Conservation (phyloP, 1,140 invertebrate species). For the Ceratosolen solmsi region DNA sequence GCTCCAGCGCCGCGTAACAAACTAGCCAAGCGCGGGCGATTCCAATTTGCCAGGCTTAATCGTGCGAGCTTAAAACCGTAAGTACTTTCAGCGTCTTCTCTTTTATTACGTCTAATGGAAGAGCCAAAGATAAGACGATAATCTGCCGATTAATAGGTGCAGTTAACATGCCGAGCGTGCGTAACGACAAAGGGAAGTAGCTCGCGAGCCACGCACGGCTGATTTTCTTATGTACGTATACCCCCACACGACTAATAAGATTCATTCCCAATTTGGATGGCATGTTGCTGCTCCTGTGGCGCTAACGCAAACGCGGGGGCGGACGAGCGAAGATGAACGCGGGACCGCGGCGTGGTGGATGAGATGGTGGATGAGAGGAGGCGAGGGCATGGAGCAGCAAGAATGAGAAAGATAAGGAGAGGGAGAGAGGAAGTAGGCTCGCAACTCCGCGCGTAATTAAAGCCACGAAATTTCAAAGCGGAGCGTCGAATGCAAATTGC, state of each 20-base stretch:
- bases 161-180: conserved; percentile 34
- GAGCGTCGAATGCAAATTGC: conserved; percentile 50
- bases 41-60: conserved; percentile 43
- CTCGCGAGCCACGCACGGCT: conserved; percentile 1
- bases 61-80: conserved; percentile 32
- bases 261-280: conserved; percentile 43
- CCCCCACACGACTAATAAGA: conserved; percentile 45
- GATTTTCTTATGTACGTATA: conserved; percentile 11
- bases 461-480: conserved; percentile 51
- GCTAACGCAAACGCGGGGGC: not conserved
- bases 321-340: not conserved
- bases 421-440: conserved; percentile 13
- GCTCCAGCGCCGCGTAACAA: not conserved
- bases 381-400: not conserved
- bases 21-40: conserved; percentile 10
- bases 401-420: not conserved
- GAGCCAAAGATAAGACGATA: conserved; percentile 47
- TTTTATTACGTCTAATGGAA: conserved; percentile 46
- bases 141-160: conserved; percentile 51
- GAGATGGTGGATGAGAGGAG: not conserved
- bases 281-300: not conserved
- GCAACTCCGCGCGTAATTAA: conserved; percentile 49
- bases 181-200: conserved; percentile 16
- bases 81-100: conserved; percentile 42
- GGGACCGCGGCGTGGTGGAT: not conserved